A percentile compares a stretch with the other conserved stretches of the same genome.
phyloP scores from a whole-genome alignment of 2,888 invertebrate species.

The Philhelius pedissequus region DNA sequence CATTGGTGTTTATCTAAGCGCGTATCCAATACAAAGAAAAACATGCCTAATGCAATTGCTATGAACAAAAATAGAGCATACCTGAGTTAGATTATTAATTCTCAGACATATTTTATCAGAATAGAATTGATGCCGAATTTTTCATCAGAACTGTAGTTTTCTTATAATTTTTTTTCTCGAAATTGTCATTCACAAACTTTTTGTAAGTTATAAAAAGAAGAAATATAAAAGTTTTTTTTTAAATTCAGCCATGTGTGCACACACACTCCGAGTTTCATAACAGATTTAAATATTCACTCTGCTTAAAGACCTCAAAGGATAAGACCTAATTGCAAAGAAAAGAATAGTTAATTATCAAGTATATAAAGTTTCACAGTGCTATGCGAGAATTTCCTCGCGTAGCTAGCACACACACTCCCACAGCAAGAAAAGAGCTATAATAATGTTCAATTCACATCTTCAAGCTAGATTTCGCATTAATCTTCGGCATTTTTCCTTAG shows the following conservation, averaged over 20 bases:
- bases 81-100: too few species aligned
- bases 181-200: too few species aligned
- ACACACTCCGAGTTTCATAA: neutral
- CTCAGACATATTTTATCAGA: too few species aligned
- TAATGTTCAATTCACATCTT: slow-evolving; percentile 1
- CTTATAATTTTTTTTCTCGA: too few species aligned
- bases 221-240: neutral
- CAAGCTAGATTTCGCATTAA: slow-evolving; percentile 34
- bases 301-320: neutral
- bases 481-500: neutral
- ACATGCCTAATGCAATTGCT: too few species aligned
- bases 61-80: too few species aligned
- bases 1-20: too few species aligned
- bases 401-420: slow-evolving; percentile 4
- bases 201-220: too few species aligned
- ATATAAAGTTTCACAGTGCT: neutral
- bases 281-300: neutral
- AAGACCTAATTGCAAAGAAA: neutral
- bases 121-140: too few species aligned
- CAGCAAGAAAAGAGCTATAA: neutral
- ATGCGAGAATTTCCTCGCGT: neutral
- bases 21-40: too few species aligned
- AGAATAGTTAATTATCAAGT: neutral
- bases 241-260: neutral
- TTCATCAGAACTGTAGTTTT: too few species aligned